Percentiles rank a stretch among this genome's conserved stretches.
These are phyloP conservation scores for Echeneis naucrates DNA, from an alignment of 2,797 vertebrate genomes.

Conservation along the genomic window DNA sequence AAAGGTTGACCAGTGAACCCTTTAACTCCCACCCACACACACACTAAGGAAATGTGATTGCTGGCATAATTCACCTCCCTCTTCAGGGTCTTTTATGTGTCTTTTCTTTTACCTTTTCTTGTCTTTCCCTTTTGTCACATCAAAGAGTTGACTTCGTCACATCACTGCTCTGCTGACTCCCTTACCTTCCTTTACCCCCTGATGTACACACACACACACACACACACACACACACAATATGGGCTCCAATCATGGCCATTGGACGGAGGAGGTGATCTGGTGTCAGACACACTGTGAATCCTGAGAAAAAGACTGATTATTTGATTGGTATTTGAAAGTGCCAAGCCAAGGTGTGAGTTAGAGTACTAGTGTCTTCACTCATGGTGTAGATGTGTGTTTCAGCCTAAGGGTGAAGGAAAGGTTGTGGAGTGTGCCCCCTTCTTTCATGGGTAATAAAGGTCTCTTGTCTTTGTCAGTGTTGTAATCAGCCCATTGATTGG, in stretches of 20 bases:
- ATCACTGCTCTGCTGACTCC: slow-evolving; percentile 35
- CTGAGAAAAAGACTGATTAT: background rate
- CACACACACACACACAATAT: slow-evolving; percentile 8
- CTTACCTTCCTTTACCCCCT: slow-evolving; percentile 47
- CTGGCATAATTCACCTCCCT: slow-evolving; percentile 46
- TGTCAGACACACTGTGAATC: background rate
- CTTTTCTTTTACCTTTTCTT: slow-evolving; percentile 37
- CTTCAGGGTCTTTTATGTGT: slow-evolving; percentile 51
- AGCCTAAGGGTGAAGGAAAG: background rate
- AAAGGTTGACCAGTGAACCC: slow-evolving; percentile 68
- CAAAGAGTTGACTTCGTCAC: slow-evolving; percentile 59
- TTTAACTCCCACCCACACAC: slow-evolving; percentile 19
- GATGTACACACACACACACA: slow-evolving; percentile 15
- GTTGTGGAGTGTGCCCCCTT: background rate
- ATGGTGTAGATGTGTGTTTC: background rate
- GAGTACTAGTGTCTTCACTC: background rate
- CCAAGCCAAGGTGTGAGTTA: slow-evolving; percentile 5
- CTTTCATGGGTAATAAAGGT: slow-evolving; percentile 60
- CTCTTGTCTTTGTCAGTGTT: slow-evolving; percentile 66
- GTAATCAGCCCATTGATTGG: slow-evolving; percentile 61
- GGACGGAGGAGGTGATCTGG: slow-evolving; percentile 2
- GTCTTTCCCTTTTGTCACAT: slow-evolving; percentile 63
- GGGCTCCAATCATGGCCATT: background rate
- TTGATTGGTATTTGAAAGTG: background rate
- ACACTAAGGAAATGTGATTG: slow-evolving; percentile 37